Conservation (phyloP, 2,888 invertebrate genomes). For the Corbicula japonica region DNA sequence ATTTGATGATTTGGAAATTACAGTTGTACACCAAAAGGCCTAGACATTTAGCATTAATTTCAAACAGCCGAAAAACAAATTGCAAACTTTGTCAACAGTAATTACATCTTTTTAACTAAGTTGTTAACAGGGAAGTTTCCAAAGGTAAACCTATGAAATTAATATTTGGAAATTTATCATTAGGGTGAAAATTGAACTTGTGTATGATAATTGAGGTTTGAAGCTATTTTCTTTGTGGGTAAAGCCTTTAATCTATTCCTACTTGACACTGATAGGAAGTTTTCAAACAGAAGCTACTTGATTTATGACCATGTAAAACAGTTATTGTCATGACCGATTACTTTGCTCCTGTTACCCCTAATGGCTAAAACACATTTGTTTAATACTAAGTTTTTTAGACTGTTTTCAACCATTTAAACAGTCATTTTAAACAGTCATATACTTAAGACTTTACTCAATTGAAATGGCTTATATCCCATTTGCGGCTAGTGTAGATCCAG, state of each 20-base stretch:
- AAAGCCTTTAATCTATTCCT: conserved; percentile 54
- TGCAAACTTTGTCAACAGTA: conserved; percentile 24
- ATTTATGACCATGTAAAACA: too few species aligned
- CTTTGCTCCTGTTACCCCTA: too few species aligned
- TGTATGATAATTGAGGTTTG: conserved; percentile 33
- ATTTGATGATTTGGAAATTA: neutral
- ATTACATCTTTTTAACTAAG: conserved; percentile 37
- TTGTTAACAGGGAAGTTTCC: conserved; percentile 19
- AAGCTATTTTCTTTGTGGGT: conserved; percentile 24
- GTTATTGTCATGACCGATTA: too few species aligned
- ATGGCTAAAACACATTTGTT: too few species aligned
- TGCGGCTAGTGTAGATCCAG: too few species aligned
- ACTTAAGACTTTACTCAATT: too few species aligned
- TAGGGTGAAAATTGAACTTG: conserved; percentile 39
- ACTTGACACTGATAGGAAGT: conserved; percentile 17
- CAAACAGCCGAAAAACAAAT: conserved; percentile 12
- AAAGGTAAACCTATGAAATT: conserved; percentile 32
- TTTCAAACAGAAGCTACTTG: conserved; percentile 25
- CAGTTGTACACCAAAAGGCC: neutral
- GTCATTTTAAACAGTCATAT: too few species aligned
- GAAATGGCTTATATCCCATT: too few species aligned
- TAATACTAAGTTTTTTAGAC: too few species aligned
- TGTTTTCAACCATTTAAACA: too few species aligned
- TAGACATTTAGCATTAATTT: conserved; percentile 2
- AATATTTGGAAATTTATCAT: conserved; percentile 34